A percentile compares a stretch with the other conserved stretches of the same genome.
Evolutionary conservation across 2,113 vertebrate species (phyloP).

Genomic region (Alligator sinensis): DNA sequence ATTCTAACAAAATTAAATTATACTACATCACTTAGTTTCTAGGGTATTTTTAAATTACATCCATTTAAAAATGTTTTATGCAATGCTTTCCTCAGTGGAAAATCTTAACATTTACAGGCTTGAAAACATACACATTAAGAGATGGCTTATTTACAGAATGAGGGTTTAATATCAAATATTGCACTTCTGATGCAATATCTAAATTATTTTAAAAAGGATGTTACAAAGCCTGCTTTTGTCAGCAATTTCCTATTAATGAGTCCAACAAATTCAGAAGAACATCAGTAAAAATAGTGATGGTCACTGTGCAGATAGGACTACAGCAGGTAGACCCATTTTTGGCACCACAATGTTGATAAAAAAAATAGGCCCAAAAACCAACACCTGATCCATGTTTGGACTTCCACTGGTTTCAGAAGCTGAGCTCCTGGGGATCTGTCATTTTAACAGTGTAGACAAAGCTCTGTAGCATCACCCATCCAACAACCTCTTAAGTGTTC

Average conservation of each 20-base stretch:
- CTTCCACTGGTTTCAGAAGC: neutral
- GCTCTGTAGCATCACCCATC: neutral
- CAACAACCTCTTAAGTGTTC: neutral
- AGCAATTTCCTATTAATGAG: neutral
- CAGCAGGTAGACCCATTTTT: neutral
- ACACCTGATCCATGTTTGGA: neutral
- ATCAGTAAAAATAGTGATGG: neutral
- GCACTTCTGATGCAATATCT: neutral
- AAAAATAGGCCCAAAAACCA: neutral
- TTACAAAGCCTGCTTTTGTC: neutral
- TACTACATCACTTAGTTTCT: neutral
- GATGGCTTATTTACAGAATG: neutral
- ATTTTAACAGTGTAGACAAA: neutral
- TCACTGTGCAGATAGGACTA: accelerated
- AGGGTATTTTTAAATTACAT: neutral
- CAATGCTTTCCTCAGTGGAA: neutral
- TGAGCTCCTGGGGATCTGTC: neutral
- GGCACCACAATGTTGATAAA: neutral
- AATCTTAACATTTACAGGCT: neutral
- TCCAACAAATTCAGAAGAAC: neutral
- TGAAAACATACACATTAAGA: neutral
- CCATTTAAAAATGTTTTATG: neutral
- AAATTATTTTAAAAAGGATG: neutral
- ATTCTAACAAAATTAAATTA: conserved; percentile 15
- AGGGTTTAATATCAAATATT: conserved; percentile 1